Evolutionary conservation across 2,797 vertebrate genomes (phyloP).

Genomic region (Spinibarbus caldwelli): DNA sequence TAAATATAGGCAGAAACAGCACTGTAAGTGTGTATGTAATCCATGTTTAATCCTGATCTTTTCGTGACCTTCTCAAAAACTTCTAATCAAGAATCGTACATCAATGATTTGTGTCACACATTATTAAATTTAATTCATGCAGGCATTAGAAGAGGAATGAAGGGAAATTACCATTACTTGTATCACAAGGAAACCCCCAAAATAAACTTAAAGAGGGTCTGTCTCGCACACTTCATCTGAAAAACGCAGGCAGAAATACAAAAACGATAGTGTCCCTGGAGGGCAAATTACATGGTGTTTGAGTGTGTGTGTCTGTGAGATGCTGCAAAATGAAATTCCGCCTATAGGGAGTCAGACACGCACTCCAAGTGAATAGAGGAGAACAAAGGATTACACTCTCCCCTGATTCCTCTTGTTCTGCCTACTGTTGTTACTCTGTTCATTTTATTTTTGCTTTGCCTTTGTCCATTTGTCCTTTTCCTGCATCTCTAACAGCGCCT

Average conservation of each 20-base stretch:
- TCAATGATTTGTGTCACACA: neutral
- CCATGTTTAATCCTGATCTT: constrained; percentile 1
- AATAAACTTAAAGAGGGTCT: constrained; percentile 41
- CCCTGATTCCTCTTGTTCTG: constrained; percentile 48
- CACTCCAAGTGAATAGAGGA: constrained; percentile 56
- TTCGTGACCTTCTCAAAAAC: neutral
- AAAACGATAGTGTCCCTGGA: constrained; percentile 53
- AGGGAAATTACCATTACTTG: neutral
- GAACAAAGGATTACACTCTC: constrained; percentile 60
- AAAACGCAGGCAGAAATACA: constrained; percentile 50
- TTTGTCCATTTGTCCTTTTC: constrained; percentile 28
- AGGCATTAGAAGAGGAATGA: neutral
- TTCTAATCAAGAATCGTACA: neutral
- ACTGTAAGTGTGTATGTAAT: no score
- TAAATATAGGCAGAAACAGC: neutral
- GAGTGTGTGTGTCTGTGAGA: constrained; percentile 46
- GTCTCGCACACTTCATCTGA: constrained; percentile 48
- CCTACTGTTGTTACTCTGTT: constrained; percentile 22
- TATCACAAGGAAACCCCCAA: constrained; percentile 10
- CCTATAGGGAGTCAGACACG: constrained; percentile 56
- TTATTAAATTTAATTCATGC: constrained; percentile 1
- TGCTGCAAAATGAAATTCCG: constrained; percentile 57
- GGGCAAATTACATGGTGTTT: constrained; percentile 54
- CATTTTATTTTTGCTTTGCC: neutral
- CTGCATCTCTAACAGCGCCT: constrained; percentile 32